phyloP scores from a whole-genome alignment of 2,888 invertebrate genomes.

The Ophraella communa region DNA sequence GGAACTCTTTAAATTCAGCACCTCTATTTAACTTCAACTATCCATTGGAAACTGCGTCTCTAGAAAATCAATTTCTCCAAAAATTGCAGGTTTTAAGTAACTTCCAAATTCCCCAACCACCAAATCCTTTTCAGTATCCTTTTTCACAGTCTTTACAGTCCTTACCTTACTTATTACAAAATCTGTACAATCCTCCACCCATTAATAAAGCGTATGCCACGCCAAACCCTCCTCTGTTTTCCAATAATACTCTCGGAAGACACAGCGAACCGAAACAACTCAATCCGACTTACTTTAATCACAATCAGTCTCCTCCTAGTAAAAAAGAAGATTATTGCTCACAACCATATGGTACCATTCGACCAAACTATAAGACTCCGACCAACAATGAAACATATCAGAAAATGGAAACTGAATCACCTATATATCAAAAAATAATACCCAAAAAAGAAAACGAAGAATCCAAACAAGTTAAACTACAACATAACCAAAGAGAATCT shows the following conservation, averaged over 20 bases:
- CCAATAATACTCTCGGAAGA: conserved; percentile 52
- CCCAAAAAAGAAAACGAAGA: conserved; percentile 19
- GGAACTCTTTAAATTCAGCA: conserved; percentile 51
- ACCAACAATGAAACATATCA: conserved; percentile 18
- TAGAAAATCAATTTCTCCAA: conserved; percentile 63
- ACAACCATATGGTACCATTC: background rate
- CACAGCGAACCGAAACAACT: conserved; percentile 50
- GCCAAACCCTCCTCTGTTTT: conserved; percentile 52
- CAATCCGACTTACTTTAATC: conserved; percentile 37
- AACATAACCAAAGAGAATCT: conserved; percentile 10
- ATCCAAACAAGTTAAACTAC: background rate
- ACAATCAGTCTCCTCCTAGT: conserved; percentile 34
- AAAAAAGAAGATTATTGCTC: conserved; percentile 15
- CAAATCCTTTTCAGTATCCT: conserved; percentile 44
- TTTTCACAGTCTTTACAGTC: conserved; percentile 47
- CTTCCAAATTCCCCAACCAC: conserved; percentile 56
- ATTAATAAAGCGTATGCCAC: conserved; percentile 53
- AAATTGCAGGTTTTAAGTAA: conserved; percentile 62
- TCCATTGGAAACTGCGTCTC: conserved; percentile 45
- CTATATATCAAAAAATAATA: conserved; percentile 23
- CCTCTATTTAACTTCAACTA: conserved; percentile 53
- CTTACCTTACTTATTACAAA: conserved; percentile 43
- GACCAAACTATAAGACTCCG: conserved; percentile 39
- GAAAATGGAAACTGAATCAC: conserved; percentile 16
- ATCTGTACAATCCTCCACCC: conserved; percentile 45